phyloP scores from a whole-genome alignment of 2,888 invertebrate genomes.

The Drosophila nigricruria region DNA sequence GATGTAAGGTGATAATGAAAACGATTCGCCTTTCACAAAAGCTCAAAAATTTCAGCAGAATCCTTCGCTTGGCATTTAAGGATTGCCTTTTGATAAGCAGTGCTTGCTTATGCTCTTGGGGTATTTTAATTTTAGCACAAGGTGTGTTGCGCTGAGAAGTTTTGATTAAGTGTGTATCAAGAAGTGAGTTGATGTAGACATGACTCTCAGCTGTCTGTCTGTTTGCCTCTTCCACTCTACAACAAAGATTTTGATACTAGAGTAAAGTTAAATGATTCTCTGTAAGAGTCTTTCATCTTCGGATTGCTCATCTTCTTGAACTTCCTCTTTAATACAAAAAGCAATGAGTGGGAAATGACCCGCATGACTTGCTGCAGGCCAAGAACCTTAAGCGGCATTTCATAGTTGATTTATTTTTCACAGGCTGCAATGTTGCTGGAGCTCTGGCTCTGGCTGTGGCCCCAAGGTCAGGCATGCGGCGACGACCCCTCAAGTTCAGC shows the following conservation, averaged over 20 bases:
- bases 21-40: constrained; percentile 35
- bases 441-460: constrained; percentile 2
- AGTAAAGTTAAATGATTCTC: background rate
- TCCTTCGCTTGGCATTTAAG: constrained; percentile 51
- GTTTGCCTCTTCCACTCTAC: too few relatives aligned
- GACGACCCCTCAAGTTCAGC: constrained; percentile 62
- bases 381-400: constrained; percentile 43
- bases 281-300: background rate
- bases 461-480: constrained; percentile 43
- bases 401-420: constrained; percentile 58
- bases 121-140: constrained; percentile 1
- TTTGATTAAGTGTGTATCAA: background rate
- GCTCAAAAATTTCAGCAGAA: constrained; percentile 15
- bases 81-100: constrained; percentile 41
- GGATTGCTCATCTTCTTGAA: background rate
- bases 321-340: constrained; percentile 15
- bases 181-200: background rate
- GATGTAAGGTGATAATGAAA: constrained; percentile 9
- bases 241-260: too few relatives aligned
- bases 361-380: constrained; percentile 21
- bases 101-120: constrained; percentile 14
- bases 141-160: background rate
- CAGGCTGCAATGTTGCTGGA: constrained; percentile 18
- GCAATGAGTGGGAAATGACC: constrained; percentile 45
- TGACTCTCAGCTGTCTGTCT: background rate